phyloP scores from a whole-genome alignment of 2,888 invertebrate genomes.

The Aphodius sticticus region DNA sequence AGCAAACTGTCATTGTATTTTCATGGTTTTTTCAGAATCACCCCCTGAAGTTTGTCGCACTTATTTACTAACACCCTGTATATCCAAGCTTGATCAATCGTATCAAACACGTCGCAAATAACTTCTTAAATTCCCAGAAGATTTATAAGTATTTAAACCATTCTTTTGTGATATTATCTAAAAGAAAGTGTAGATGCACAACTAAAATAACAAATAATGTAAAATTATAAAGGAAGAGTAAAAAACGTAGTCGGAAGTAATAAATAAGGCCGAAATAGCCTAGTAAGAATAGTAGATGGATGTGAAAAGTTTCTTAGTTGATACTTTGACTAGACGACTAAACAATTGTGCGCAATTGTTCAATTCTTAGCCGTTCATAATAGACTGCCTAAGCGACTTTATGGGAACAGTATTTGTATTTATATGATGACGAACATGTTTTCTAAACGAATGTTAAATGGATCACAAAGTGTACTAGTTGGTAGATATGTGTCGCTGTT shows the following conservation, averaged over 20 bases:
- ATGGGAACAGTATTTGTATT: slow-evolving; percentile 49
- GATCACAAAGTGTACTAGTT: slow-evolving; percentile 30
- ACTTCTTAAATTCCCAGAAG: neutral
- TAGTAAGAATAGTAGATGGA: slow-evolving; percentile 13
- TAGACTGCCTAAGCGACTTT: slow-evolving; percentile 48
- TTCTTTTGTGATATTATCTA: neutral
- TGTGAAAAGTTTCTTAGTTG: slow-evolving; percentile 16
- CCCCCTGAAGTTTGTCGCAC: no score
- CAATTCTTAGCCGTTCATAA: slow-evolving; percentile 32
- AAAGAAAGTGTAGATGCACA: slow-evolving; percentile 16
- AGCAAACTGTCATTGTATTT: no score
- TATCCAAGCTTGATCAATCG: no score
- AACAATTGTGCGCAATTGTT: neutral
- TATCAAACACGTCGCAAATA: neutral
- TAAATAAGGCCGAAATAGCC: slow-evolving; percentile 13
- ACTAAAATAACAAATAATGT: slow-evolving; percentile 16
- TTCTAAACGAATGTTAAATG: slow-evolving; percentile 37
- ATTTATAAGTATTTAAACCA: neutral
- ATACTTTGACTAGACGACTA: neutral
- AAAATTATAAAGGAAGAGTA: slow-evolving; percentile 31
- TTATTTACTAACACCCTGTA: no score
- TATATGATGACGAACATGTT: slow-evolving; percentile 41
- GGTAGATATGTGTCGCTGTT: slow-evolving; percentile 20
- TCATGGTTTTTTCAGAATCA: no score
- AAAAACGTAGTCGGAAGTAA: slow-evolving; percentile 27